These are phyloP conservation scores for Anarrhichthys ocellatus DNA, from an alignment of 2,113 vertebrate species.

Conservation along the genomic window DNA sequence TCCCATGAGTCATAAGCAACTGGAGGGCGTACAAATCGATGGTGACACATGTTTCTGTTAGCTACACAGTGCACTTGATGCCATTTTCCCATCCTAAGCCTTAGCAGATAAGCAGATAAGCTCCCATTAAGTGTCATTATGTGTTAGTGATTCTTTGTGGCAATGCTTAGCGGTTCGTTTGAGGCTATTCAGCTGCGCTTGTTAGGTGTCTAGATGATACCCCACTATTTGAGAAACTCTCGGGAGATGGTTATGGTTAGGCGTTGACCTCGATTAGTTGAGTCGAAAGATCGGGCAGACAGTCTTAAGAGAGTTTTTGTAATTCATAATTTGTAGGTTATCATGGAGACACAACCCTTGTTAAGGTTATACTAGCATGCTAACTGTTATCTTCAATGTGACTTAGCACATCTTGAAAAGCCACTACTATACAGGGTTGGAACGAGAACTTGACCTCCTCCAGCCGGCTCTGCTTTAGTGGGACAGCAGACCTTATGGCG, in stretches of 20 bases:
- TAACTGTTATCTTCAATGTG: constrained; percentile 8
- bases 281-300: background rate
- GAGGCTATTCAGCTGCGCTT: constrained; percentile 1
- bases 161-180: constrained; percentile 25
- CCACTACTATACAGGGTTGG: background rate
- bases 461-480: constrained; percentile 25
- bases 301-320: background rate
- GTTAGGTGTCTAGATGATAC: background rate
- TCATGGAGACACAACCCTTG: background rate
- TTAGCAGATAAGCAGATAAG: constrained; percentile 51
- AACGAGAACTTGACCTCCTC: constrained; percentile 32
- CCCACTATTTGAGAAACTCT: background rate
- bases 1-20: constrained; percentile 68
- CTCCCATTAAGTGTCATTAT: constrained; percentile 33
- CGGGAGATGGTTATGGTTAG: background rate
- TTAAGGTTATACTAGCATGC: background rate
- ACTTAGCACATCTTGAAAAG: constrained; percentile 33
- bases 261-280: background rate
- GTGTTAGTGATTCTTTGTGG: constrained; percentile 28
- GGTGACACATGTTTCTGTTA: constrained; percentile 66
- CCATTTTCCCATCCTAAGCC: constrained; percentile 27
- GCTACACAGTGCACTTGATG: constrained; percentile 27
- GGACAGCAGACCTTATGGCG: constrained; percentile 34
- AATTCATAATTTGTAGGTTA: background rate
- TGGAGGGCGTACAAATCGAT: constrained; percentile 61